Evolutionary conservation across 30 jellyfish, hydroid and myxozoan genomes (phyloP), one percentile per base, ranked within the genome.

Genomic region (Chironex yamaguchii): DNA sequence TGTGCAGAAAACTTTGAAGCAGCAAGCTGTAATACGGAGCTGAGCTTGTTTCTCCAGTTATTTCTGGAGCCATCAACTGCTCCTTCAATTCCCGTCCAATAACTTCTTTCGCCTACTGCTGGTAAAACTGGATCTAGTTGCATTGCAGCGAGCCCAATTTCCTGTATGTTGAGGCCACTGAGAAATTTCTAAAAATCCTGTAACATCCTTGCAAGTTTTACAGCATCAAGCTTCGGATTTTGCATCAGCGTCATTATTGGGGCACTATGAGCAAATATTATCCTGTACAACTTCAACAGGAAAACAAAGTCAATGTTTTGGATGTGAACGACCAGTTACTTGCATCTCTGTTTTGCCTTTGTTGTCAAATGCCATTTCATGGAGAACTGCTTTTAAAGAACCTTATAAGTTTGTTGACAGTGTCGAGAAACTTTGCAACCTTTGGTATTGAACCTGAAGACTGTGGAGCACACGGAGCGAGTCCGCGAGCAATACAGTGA

Each of bases 401-500:
- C 25, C 71, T n/a, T 53, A 53, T 17, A 53, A 76, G 62, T 9
- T 36, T 49, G 51, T 76, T 65, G 24, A 62, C 14, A 13, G 89
- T 78, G 21, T 48, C 89, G 28, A 78, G 63, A 58, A 53, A 78
- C 14, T 54, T 58, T 1, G 80, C 50, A 54, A 78, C 89, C 25
- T 62, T 22, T 1, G 89, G 89, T 30, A 78, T 58, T 34, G 29
- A 27, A 29, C 27, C 26, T 29, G 69, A 68, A 17, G 89, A 54
- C 34, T 29, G 63, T 32, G 77, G 58, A 34, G 89, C 76, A 52
- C 88, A 76, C 25, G 58, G 67, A 24, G 73, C 49, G 24, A 72
- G 12, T 32, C 73, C n/a, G n/a, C n/a, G 86, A 25, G 86, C 86
- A 72, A 72, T 73, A 72, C 86, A 72, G 73, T 72, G 86, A 54